Percentiles rank a stretch among this genome's conserved stretches.
These are phyloP conservation scores for Petrophora chlorosata DNA, from an alignment of 2,888 invertebrate species.

Conservation along the genomic window DNA sequence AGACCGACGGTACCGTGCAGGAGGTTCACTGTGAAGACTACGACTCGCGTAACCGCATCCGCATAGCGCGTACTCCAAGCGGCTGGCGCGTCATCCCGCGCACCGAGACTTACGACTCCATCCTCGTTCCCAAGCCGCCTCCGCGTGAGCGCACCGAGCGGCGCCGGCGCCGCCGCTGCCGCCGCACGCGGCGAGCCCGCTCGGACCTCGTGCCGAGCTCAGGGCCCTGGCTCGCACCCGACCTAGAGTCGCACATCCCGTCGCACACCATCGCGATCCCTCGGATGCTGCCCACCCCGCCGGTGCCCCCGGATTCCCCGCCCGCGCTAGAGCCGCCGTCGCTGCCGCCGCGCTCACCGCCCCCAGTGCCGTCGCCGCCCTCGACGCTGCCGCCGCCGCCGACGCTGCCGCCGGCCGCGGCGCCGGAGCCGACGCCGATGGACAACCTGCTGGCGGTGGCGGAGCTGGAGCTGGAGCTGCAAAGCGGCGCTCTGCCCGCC, in stretches of 20 bases:
- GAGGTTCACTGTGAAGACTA: slow-evolving; percentile 95
- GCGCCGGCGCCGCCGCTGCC: slow-evolving; percentile 47
- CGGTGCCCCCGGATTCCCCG: slow-evolving; percentile 36
- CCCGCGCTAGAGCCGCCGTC: slow-evolving; percentile 45
- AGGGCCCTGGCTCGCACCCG: slow-evolving; percentile 68
- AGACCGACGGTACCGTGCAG: slow-evolving; percentile 90
- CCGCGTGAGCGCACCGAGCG: slow-evolving; percentile 44
- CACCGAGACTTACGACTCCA: slow-evolving; percentile 85
- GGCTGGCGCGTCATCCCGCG: slow-evolving; percentile 91
- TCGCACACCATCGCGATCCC: slow-evolving; percentile 85
- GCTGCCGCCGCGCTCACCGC: slow-evolving; percentile 37
- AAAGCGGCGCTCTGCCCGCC: slow-evolving; percentile 62
- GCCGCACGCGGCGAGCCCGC: slow-evolving; percentile 33
- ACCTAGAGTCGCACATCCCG: slow-evolving; percentile 85
- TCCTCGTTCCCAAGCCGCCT: slow-evolving; percentile 57
- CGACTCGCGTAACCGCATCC: slow-evolving; percentile 92
- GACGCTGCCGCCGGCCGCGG: slow-evolving; percentile 47
- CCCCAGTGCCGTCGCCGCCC: slow-evolving; percentile 44
- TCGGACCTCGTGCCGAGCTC: slow-evolving; percentile 37
- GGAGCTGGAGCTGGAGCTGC: slow-evolving; percentile 86
- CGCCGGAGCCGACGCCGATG: slow-evolving; percentile 79
- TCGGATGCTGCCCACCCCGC: slow-evolving; percentile 51
- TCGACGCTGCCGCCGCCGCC: slow-evolving; percentile 45
- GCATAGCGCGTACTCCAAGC: slow-evolving; percentile 90
- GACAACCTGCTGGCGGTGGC: slow-evolving; percentile 86